phyloP scores from a whole-genome alignment of 2,797 vertebrate species.

The Pseudomugil gertrudae region DNA sequence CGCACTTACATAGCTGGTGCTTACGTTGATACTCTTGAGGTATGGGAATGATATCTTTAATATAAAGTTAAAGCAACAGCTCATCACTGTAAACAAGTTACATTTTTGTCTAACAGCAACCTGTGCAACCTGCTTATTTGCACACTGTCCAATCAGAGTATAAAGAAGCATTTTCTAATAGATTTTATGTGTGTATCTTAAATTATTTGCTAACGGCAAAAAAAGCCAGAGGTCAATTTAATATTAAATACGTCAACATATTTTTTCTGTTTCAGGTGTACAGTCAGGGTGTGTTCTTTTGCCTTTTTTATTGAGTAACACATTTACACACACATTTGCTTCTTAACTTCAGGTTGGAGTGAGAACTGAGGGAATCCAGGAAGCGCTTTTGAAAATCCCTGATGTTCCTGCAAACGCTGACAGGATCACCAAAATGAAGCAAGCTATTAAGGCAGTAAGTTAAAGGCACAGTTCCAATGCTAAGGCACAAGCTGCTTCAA shows the following conservation, averaged over 20 bases:
- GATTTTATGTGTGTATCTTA: neutral
- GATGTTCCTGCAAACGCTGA: conserved; percentile 48
- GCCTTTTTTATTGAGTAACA: neutral
- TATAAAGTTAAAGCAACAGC: neutral
- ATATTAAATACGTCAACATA: neutral
- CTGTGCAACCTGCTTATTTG: neutral
- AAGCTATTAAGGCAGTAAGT: conserved; percentile 81
- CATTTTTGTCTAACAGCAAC: neutral
- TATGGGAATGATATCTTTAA: conserved; percentile 48
- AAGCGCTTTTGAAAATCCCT: conserved; percentile 75
- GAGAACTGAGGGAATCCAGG: conserved; percentile 80
- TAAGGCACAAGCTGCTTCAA: neutral
- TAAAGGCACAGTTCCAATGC: neutral
- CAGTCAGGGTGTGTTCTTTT: neutral
- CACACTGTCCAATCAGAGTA: neutral
- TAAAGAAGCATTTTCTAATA: neutral
- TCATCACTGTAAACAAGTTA: neutral
- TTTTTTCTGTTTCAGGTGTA: neutral
- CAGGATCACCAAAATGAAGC: conserved; percentile 75
- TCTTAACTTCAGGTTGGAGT: conserved; percentile 78
- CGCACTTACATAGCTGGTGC: conserved; percentile 82
- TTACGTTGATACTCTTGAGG: conserved; percentile 84
- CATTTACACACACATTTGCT: neutral
- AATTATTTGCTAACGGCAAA: neutral
- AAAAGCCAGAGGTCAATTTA: neutral